Conservation (phyloP, 1,140 invertebrate genomes). For the Xylocopa sonorina region DNA sequence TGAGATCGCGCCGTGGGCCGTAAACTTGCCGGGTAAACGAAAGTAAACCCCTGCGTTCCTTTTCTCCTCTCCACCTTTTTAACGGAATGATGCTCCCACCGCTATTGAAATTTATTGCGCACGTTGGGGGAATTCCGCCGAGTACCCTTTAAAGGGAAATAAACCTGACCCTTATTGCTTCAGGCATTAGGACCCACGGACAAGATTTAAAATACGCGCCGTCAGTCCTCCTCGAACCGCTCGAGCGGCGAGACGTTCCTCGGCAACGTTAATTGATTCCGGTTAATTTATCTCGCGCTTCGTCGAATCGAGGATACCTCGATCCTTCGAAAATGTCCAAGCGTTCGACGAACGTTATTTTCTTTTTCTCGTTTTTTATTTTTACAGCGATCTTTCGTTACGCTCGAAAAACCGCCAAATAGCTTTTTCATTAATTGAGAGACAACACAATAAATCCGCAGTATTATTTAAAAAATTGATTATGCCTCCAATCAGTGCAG, state of each 20-base stretch:
- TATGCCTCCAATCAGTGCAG: too few species aligned
- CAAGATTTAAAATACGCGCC: slow-evolving; percentile 5
- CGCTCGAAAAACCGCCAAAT: too few species aligned
- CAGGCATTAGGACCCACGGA: slow-evolving; percentile 2
- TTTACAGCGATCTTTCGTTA: neutral
- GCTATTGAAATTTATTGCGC: slow-evolving; percentile 32
- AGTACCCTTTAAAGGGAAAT: slow-evolving; percentile 5
- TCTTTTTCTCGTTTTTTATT: too few species aligned
- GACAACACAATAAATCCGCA: too few species aligned
- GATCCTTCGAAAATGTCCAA: neutral
- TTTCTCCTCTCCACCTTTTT: neutral
- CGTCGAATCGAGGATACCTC: neutral
- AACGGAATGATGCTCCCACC: slow-evolving; percentile 5
- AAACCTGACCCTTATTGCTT: slow-evolving; percentile 26
- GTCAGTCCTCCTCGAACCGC: neutral
- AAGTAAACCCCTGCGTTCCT: neutral
- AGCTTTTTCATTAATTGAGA: too few species aligned
- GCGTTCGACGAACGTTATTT: too few species aligned
- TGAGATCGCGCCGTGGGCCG: neutral
- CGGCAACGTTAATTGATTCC: neutral
- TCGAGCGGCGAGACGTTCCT: neutral
- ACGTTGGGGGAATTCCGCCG: slow-evolving; percentile 8
- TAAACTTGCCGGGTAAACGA: neutral
- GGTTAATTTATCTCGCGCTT: neutral
- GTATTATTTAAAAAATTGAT: too few species aligned